phyloP scores from a whole-genome alignment of 2,888 invertebrate genomes.

The Hydrotaea cyrtoneurina region DNA sequence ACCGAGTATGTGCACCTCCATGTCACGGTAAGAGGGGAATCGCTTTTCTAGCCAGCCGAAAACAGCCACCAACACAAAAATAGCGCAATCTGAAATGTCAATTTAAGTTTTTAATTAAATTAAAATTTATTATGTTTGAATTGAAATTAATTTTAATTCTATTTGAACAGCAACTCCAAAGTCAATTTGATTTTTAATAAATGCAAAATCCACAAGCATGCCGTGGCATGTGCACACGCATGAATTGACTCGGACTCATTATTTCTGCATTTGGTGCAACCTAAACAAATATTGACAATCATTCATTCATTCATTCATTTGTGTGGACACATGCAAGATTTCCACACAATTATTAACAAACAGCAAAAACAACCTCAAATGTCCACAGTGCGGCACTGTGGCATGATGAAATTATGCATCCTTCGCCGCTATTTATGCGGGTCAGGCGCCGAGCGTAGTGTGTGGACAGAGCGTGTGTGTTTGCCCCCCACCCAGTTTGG shows the following conservation, averaged over 20 bases:
- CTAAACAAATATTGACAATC: conserved; percentile 65
- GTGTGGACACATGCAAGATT: conserved; percentile 64
- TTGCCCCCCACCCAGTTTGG: background rate
- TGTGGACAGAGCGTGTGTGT: conserved; percentile 20
- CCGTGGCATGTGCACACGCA: conserved; percentile 16
- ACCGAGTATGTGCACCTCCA: background rate
- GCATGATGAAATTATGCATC: conserved; percentile 54
- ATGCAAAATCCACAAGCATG: conserved; percentile 18
- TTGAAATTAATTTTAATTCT: conserved; percentile 65
- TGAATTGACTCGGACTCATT: conserved; percentile 47
- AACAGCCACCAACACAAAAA: background rate
- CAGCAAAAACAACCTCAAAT: conserved; percentile 49
- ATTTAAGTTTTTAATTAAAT: conserved; percentile 61
- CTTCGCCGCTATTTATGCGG: conserved; percentile 14
- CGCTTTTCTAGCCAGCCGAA: no score
- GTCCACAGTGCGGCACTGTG: conserved; percentile 58
- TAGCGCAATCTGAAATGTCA: conserved; percentile 37
- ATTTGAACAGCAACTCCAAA: conserved; percentile 54
- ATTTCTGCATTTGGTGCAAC: conserved; percentile 44
- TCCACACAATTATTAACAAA: conserved; percentile 45
- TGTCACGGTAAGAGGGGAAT: background rate
- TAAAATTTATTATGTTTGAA: conserved; percentile 56
- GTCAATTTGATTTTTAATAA: conserved; percentile 59
- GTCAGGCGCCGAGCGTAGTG: background rate
- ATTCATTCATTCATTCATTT: conserved; percentile 39